Base-by-base conservation (phyloP, 2,888 invertebrate species). In the Tridacna crocea region DNA sequence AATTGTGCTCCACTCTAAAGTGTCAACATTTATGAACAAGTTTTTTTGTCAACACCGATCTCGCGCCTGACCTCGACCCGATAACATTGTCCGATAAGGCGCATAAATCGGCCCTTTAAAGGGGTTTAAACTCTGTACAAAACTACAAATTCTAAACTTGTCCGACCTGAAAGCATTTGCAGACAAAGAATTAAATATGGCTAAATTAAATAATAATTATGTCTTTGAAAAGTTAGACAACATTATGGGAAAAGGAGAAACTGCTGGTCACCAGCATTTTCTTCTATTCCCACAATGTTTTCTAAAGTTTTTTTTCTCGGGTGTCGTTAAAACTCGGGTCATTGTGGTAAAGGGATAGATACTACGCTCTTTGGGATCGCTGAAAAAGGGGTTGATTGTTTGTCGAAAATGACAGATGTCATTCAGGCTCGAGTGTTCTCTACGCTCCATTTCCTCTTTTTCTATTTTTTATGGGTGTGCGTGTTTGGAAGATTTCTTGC, bases 21-120 rank as follows among this genome's bases (percentile, higher is more conserved):
- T 70, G 70, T 70, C 70, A 51, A 70, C 70, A 70, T 47, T 70
- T 51, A 24, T 51, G 70, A 51, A 70, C 48, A 70, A 24, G 48
- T 19, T 36, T 66, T 66, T 66, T 66, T 66, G 66, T 66, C 36
- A 66, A 26, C 46, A 46, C n/a, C 66, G n/a, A 66, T 66, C 46
- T 66, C 8, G n/a, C n/a, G 48, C 24, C 22, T 36, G 70, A 70
- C 70, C 70, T 51, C 51, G 15, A 70, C 70, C 70, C 51, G 70
- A 70, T 70, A 70, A 70, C 70, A 70, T 70, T 70, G 70, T 70
- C 26, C 70, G 48, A 70, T 48, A 70, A 51, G 70, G 70, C 47
- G 70, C 70, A 70, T 70, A 47, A 70, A 70, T 70, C 70, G 70
- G 55, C 51, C 70, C 70, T 70, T 51, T 70, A 70, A 66, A 26